Percentiles rank a stretch among this genome's conserved stretches.
Conservation (phyloP, 2,797 vertebrate species). For the Platyrinchus mystaceus region DNA sequence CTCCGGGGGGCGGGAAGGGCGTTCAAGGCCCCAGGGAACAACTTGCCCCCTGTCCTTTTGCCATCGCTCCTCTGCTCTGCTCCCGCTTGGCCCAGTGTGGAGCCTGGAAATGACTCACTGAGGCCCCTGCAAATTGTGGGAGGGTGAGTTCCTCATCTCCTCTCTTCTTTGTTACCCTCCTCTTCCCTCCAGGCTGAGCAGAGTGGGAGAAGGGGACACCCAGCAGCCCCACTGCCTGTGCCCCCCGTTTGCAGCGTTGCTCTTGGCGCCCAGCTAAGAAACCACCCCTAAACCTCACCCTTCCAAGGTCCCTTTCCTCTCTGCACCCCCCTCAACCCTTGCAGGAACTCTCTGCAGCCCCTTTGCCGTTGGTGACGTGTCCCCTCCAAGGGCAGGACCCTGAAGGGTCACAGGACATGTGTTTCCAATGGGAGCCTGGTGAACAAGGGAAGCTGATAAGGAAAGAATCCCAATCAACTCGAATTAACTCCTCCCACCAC, state of each 20-base stretch:
- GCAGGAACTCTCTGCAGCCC: background rate
- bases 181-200: background rate
- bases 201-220: background rate
- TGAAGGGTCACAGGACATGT: background rate
- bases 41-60: background rate
- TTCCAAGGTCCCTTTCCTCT: background rate
- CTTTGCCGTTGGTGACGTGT: background rate
- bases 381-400: background rate
- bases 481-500: background rate
- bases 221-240: background rate
- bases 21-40: background rate
- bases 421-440: background rate
- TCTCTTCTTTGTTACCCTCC: background rate
- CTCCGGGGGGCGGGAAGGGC: accelerated
- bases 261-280: background rate
- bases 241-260: background rate
- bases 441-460: background rate
- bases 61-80: background rate
- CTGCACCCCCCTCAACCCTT: background rate
- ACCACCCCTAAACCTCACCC: background rate
- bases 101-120: background rate
- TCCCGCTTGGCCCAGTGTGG: accelerated
- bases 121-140: background rate
- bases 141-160: background rate
- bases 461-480: background rate